Percentiles rank a stretch among this genome's conserved stretches.
These are phyloP conservation scores for Zele albiditarsus DNA, from an alignment of 2,888 invertebrate species.

Conservation along the genomic window DNA sequence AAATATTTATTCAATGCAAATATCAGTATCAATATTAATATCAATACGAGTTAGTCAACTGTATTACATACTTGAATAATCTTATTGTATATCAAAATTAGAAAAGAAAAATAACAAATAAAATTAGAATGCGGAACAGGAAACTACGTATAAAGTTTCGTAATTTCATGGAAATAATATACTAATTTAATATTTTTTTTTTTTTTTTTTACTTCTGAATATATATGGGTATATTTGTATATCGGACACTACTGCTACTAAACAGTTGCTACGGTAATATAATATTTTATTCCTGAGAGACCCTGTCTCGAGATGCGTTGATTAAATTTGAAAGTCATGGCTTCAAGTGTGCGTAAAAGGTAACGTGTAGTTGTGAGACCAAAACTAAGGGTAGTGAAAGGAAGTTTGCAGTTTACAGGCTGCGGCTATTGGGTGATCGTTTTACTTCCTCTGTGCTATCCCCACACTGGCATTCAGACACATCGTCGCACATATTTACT, in stretches of 20 bases:
- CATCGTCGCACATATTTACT: neutral
- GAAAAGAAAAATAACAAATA: neutral
- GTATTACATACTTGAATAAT: neutral
- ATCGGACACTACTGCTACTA: conserved; percentile 46
- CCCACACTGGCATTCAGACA: neutral
- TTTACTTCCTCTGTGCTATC: conserved; percentile 13
- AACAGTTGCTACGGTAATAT: conserved; percentile 63
- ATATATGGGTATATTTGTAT: neutral
- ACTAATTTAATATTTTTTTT: neutral
- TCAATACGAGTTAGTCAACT: neutral
- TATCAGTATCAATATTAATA: neutral
- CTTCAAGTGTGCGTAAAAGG: conserved; percentile 23
- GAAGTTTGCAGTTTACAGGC: conserved; percentile 54
- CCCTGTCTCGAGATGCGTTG: conserved; percentile 50
- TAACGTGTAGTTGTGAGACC: conserved; percentile 29
- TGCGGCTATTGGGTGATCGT: conserved; percentile 32
- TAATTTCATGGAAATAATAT: neutral
- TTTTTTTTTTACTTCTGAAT: neutral
- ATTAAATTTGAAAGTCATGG: conserved; percentile 60
- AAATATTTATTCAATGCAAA: too few relatives aligned
- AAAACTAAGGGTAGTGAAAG: conserved; percentile 48
- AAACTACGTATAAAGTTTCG: neutral
- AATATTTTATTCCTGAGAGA: conserved; percentile 49
- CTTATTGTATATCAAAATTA: neutral
- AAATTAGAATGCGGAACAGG: neutral